Evolutionary conservation across 1,140 invertebrate species (phyloP), one percentile per base, ranked within the genome.

Genomic region (Tenebrio molitor): DNA sequence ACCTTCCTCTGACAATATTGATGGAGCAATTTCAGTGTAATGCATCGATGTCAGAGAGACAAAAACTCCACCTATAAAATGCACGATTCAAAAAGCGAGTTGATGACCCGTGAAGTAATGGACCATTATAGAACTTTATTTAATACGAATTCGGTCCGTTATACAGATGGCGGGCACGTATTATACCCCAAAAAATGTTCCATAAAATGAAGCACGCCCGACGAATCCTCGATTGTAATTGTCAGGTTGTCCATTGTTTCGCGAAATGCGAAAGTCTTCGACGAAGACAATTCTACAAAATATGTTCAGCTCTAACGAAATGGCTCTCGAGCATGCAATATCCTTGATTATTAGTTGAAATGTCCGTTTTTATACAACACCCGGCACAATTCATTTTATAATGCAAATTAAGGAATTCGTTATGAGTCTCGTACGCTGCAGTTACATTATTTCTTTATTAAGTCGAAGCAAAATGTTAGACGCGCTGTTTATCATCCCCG

Each of bases 81-180:
- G 50, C 50, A 58, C 21, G 50, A 58, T 58, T 58, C 50, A 29
- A 58, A 58, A 58, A 58, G 25, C 50, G 23, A 58, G 50, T 58
- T 58, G 50, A 58, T 58, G 50, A 58, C 50, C 50, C 50, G 50
- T 58, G 12, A 58, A 29, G 50, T 58, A 58, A 58, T 58, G 50
- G 50, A 58, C 50, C 23, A 58, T 58, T 58, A 58, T 29, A 29
- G 50, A 58, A 58, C 50, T 33, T 58, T 23, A 58, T 58, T 58
- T 58, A 58, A 58, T 58, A 23, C n/a, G 21, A 58, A 58, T 33
- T 58, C n/a, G n/a, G 50, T 29, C 21, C 50, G 29, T 58, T 58
- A 29, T 58, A n/a, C n/a, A n/a, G 25, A 58, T 58, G 15, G 50
- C 14, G 16, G 23, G 19, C 46, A 21, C 46, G 21, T 53, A n/a